Percentiles rank a stretch among this genome's conserved stretches.
Evolutionary conservation across 2,113 vertebrate genomes (phyloP).

Genomic region (Vulpes ferrilata): DNA sequence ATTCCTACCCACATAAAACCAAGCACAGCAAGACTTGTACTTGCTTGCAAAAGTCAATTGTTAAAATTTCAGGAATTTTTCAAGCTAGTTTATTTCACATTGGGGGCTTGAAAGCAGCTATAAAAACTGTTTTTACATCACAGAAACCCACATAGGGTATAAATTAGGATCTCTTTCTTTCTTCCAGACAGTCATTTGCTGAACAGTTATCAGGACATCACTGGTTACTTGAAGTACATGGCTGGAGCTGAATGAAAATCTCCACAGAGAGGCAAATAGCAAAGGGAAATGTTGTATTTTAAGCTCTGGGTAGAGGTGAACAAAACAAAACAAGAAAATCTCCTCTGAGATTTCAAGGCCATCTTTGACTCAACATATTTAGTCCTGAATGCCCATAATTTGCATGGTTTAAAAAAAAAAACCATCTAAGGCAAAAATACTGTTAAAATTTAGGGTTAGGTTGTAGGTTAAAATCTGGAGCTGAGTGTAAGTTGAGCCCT

Average conservation of each 20-base stretch:
- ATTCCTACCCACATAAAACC: neutral
- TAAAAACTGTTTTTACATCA: neutral
- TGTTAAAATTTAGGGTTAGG: neutral
- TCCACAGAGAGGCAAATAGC: neutral
- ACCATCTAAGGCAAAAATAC: neutral
- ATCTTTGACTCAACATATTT: neutral
- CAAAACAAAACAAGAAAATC: neutral
- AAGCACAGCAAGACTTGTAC: neutral
- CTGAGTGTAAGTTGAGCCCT: neutral
- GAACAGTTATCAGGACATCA: neutral
- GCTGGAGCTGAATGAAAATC: conserved; percentile 9
- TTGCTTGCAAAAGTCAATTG: neutral
- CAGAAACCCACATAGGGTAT: neutral
- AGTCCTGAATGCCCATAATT: neutral
- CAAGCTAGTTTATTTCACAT: neutral
- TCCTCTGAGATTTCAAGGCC: neutral
- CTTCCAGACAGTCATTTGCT: neutral
- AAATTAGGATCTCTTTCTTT: neutral
- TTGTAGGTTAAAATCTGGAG: neutral
- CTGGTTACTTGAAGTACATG: neutral
- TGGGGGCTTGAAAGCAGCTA: neutral
- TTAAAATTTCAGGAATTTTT: conserved; percentile 2
- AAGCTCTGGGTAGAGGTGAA: neutral
- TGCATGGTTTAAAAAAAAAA: neutral
- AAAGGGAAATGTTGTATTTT: conserved; percentile 37